Conservation (phyloP, 2,113 vertebrate species). For the Gasterosteus aculeatus region DNA sequence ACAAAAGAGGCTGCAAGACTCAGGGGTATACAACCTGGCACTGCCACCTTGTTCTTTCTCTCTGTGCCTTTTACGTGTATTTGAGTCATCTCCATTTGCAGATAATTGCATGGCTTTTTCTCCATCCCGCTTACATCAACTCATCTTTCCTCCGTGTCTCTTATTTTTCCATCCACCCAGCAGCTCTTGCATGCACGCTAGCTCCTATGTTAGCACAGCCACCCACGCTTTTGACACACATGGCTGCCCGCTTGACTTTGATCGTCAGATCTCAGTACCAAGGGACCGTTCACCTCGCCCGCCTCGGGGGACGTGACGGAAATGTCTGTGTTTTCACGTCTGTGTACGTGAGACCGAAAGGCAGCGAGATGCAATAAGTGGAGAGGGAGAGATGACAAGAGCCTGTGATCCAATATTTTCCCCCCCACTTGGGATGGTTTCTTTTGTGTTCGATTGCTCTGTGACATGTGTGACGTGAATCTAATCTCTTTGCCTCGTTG, state of each 20-base stretch:
- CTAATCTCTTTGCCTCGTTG: slow-evolving; percentile 59
- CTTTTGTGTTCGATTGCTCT: slow-evolving; percentile 32
- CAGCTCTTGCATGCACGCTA: slow-evolving; percentile 16
- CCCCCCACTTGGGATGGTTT: slow-evolving; percentile 46
- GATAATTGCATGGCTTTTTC: slow-evolving; percentile 19
- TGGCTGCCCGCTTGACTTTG: slow-evolving; percentile 72
- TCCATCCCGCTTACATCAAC: slow-evolving; percentile 16
- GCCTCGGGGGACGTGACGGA: slow-evolving; percentile 60
- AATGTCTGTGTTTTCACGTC: slow-evolving; percentile 72
- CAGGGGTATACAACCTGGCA: slow-evolving; percentile 22
- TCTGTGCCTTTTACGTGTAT: slow-evolving; percentile 36
- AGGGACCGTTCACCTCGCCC: slow-evolving; percentile 59
- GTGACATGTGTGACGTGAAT: slow-evolving; percentile 60
- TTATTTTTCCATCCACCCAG: slow-evolving; percentile 44
- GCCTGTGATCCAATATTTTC: slow-evolving; percentile 64
- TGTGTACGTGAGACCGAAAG: slow-evolving; percentile 40
- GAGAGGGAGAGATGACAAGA: slow-evolving; percentile 65
- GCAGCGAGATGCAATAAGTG: slow-evolving; percentile 57
- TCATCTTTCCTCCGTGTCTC: slow-evolving; percentile 19
- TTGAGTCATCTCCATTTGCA: slow-evolving; percentile 19
- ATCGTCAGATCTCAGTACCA: slow-evolving; percentile 73
- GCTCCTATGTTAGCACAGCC: slow-evolving; percentile 47
- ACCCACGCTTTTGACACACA: slow-evolving; percentile 48
- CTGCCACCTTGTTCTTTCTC: slow-evolving; percentile 17
- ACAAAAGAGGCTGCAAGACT: slow-evolving; percentile 49